Percentiles rank a stretch among this genome's conserved stretches.
These are phyloP conservation scores for Sus scrofa DNA, from an alignment of 2,113 vertebrate species.

Conservation along the genomic window DNA sequence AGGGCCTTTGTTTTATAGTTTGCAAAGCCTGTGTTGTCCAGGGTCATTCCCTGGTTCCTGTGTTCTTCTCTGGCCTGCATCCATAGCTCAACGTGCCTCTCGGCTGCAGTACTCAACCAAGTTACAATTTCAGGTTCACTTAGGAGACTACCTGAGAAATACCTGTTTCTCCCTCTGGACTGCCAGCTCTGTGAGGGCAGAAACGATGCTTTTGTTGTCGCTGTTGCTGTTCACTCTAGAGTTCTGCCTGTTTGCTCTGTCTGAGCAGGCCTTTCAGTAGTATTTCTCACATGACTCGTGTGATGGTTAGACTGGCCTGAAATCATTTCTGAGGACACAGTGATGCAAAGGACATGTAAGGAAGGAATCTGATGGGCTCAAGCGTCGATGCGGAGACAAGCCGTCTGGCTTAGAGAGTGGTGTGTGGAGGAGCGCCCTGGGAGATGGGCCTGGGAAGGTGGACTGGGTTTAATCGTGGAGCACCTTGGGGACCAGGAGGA, in stretches of 20 bases:
- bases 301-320: neutral
- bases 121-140: neutral
- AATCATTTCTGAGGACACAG: neutral
- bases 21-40: neutral
- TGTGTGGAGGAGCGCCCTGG: neutral
- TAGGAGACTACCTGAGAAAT: neutral
- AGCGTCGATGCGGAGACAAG: neutral
- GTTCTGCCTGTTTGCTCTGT: neutral
- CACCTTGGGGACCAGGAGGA: neutral
- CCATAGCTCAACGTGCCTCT: neutral
- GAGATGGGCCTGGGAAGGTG: neutral
- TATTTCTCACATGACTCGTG: neutral
- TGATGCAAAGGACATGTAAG: neutral
- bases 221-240: neutral
- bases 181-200: neutral
- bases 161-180: neutral
- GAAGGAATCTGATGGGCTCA: neutral
- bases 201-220: neutral
- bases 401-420: neutral
- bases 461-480: neutral
- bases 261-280: neutral
- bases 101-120: neutral
- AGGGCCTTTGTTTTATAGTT: neutral
- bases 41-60: neutral
- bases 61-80: neutral